A percentile compares a stretch with the other conserved stretches of the same genome.
Conservation (phyloP, 53 echinoderm and acorn worm species). For the Echinarachnius parma region DNA sequence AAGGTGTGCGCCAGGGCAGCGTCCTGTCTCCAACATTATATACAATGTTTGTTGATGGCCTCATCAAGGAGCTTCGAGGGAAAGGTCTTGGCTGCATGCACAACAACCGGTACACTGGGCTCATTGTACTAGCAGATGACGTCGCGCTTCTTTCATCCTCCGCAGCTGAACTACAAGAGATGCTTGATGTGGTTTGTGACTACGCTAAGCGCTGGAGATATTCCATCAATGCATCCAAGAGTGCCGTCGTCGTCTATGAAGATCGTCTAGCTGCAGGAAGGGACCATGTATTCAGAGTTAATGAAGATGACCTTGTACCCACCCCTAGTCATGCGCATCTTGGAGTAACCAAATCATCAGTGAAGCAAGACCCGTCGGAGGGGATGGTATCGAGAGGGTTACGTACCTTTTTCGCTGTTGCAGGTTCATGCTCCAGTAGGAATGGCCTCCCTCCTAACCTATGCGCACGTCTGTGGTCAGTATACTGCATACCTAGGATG, state of each 20-base stretch:
- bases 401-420: not conserved
- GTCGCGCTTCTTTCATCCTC: slow-evolving; percentile 3
- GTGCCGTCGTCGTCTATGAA: slow-evolving; percentile 4
- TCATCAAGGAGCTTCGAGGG: not conserved
- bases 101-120: not conserved
- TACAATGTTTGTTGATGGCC: slow-evolving; percentile 7
- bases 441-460: not conserved
- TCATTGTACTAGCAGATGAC: slow-evolving; percentile 14
- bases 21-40: slow-evolving; percentile 16
- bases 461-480: not conserved
- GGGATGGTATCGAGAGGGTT: slow-evolving; percentile 1
- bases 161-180: slow-evolving; percentile 1
- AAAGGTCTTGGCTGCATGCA: not conserved
- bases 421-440: not conserved
- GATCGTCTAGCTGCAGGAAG: too few relatives aligned
- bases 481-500: slow-evolving; percentile 6
- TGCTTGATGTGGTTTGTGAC: not conserved
- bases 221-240: slow-evolving; percentile 16
- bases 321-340: not conserved
- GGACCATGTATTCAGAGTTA: too few relatives aligned
- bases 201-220: slow-evolving; percentile 15
- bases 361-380: not conserved
- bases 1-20: slow-evolving; percentile 8
- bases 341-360: not conserved
- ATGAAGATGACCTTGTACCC: not conserved